Percentiles rank a stretch among this genome's conserved stretches.
phyloP scores from a whole-genome alignment of 1,140 invertebrate genomes.

The Formica selysi region DNA sequence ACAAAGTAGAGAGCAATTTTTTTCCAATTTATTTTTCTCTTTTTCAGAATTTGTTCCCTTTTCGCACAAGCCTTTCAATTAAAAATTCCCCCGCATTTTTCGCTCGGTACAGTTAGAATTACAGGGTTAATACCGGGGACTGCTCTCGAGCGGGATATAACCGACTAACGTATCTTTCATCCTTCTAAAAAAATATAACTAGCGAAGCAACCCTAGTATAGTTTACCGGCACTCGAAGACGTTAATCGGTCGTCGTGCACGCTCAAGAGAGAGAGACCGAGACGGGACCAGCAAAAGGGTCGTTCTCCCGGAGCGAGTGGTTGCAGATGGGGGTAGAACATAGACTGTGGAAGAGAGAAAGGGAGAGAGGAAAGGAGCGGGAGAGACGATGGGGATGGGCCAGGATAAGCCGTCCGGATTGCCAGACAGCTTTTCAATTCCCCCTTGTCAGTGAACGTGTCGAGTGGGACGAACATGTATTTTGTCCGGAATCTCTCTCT shows the following conservation, averaged over 20 bases:
- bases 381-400: constrained; percentile 59
- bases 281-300: constrained; percentile 37
- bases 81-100: constrained; percentile 26
- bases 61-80: constrained; percentile 22
- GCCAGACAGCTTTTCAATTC: constrained; percentile 85
- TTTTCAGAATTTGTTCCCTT: neutral
- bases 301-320: constrained; percentile 43
- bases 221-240: constrained; percentile 61
- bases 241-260: constrained; percentile 53
- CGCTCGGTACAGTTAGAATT: constrained; percentile 15
- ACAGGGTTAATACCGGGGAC: constrained; percentile 35
- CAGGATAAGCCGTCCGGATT: constrained; percentile 84
- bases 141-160: constrained; percentile 18
- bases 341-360: neutral
- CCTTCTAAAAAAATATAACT: constrained; percentile 64
- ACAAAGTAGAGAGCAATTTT: neutral
- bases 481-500: constrained; percentile 69
- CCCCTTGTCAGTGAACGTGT: constrained; percentile 84
- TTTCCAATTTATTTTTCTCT: neutral
- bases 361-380: constrained; percentile 18
- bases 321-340: neutral
- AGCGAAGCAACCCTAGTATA: constrained; percentile 53
- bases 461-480: constrained; percentile 79
- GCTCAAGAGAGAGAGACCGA: constrained; percentile 28
- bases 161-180: constrained; percentile 28